phyloP scores from a whole-genome alignment of 1,140 invertebrate genomes.

The Ladona fulva region DNA sequence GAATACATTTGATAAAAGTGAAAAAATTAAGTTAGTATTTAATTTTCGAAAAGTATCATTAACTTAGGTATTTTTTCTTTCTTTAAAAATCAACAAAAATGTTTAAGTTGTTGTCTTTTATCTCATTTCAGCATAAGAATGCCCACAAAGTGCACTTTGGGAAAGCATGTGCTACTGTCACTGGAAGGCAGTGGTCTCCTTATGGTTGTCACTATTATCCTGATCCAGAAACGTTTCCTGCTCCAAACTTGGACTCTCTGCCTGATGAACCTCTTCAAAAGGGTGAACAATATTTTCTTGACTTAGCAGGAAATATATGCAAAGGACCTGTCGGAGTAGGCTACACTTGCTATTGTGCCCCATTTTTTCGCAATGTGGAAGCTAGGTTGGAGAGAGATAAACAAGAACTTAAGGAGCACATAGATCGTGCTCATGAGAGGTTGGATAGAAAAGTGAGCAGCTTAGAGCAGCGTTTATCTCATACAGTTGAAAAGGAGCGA shows the following conservation, averaged over 20 bases:
- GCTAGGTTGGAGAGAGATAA: conserved; percentile 75
- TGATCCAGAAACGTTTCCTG: conserved; percentile 69
- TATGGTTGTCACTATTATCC: conserved; percentile 86
- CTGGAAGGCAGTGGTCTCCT: conserved; percentile 59
- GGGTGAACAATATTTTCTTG: conserved; percentile 90
- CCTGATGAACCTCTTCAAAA: conserved; percentile 74
- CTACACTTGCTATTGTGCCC: conserved; percentile 72
- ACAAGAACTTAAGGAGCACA: conserved; percentile 72
- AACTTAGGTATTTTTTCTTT: no score
- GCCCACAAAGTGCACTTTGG: conserved; percentile 38
- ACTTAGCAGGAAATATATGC: conserved; percentile 90
- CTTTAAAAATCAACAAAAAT: no score
- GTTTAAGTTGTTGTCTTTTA: conserved; percentile 12
- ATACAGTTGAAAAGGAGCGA: conserved; percentile 52
- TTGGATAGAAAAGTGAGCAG: conserved; percentile 65
- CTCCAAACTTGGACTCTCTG: conserved; percentile 71
- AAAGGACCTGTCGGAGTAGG: conserved; percentile 87
- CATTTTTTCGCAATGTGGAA: conserved; percentile 79
- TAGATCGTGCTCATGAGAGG: conserved; percentile 68
- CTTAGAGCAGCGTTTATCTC: conserved; percentile 63
- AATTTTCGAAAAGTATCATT: no score
- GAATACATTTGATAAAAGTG: no score
- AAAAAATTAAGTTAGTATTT: no score
- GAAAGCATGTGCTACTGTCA: conserved; percentile 23
- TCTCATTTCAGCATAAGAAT: conserved; percentile 15